Evolutionary conservation across 2,888 invertebrate species (phyloP), one percentile per base, ranked within the genome.

Genomic region (Brachyopa scutellaris): DNA sequence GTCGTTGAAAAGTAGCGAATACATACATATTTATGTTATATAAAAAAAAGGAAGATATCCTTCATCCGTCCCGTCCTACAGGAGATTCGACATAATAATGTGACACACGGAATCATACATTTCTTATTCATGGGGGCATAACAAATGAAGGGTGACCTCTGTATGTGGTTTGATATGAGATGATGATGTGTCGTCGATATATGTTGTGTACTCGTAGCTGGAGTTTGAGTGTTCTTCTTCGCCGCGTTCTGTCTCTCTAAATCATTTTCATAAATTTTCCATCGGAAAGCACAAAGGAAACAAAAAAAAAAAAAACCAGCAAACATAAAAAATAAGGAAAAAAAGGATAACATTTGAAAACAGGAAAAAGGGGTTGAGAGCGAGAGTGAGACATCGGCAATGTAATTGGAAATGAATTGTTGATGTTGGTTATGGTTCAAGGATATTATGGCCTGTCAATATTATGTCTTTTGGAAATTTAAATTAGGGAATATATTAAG

Each of bases 371-470:
- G 67, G 45, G 40, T 36, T 33, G 42, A 38, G 11, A 15, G n/a
- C n/a, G n/a, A 17, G 53, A 49, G 11, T 9, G 3, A 5, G 38
- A 11, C 45, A 74, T 45, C 61, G 61, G 61, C 69, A 69, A 77
- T 69, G 69, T 69, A 77, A 77, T 77, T 77, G 76, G 69, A 77
- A 77, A 77, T 77, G 69, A 77, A 69, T 77, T 77, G 76, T 77
- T 77, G 76, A 77, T 77, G 72, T 59, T 72, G 72, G 72, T 72
- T 61, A 72, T 70, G 61, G 61, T 62, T 42, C 42, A 51, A 51
- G 61, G 49, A 59, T 70, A 49, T 15, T 49, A 36, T 29, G 19
- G 42, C n/a, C n/a, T 45, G 9, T 26, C 21, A 57, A 67, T 67
- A n/a, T n/a, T n/a, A n/a, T n/a, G n/a, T n/a, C n/a, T n/a, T n/a